Base-by-base conservation (phyloP, 2,113 vertebrate genomes). In the Pica pica region DNA sequence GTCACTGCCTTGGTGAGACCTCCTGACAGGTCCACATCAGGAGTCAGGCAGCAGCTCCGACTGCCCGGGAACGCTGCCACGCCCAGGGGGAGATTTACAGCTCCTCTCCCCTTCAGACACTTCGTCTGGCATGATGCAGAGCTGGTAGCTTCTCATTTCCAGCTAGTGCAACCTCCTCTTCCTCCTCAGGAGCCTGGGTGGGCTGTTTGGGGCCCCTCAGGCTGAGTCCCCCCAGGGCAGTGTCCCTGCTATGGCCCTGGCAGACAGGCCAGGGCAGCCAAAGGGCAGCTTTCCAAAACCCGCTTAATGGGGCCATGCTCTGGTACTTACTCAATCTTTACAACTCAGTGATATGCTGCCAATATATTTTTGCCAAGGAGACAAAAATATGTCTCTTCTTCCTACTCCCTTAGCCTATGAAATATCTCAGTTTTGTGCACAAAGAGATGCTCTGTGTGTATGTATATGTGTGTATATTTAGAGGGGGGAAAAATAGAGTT, bases 331-430 rank as follows among this genome's bases (percentile, higher is more conserved):
- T 94, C 87, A 90, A 6, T 71, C 95, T 93, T 88, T 97, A 95
- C 94, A 95, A 96, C 84, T 96, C 92, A 64, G 26, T 91, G 90
- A 95, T 52, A 47, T 18, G 68, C 44, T 95, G 94, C 92, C 92
- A 94, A 67, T 91, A 16, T 46, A 90, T 91, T 95, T 97, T 83
- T 95, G 93, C 88, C 83, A 96, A 86, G 63, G 67, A 93, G 92
- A 92, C 91, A 87, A 95, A 96, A 94, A 96, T 87, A 71, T 28
- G n/a, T 60, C 68, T 69, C 83, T 87, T 77, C 84, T 84, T 91
- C 70, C 91, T 82, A 74, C 83, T 89, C 53, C 44, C 31, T 65
- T 75, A 91, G 68, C 93, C 83, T 87, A 83, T 92, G 94, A 94
- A 77, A 90, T 85, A 80, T 87, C 57, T 64, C 56, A 27, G 87